phyloP scores from a whole-genome alignment of 2,797 vertebrate species.

The Anniella stebbinsi region DNA sequence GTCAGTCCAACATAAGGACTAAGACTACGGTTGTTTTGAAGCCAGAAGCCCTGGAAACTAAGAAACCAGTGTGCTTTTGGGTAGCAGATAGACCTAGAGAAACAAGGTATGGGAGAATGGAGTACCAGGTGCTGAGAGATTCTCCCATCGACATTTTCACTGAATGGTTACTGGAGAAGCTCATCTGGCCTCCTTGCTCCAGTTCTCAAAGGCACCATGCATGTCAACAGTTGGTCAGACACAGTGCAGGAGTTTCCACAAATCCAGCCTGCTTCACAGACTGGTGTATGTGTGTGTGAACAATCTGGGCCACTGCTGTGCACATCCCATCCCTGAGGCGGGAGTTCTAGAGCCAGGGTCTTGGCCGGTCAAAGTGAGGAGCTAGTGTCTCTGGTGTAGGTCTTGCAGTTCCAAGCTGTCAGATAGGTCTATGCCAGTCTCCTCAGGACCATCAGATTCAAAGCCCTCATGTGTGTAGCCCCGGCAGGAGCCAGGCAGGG shows the following conservation, averaged over 20 bases:
- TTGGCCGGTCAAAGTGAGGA: conserved; percentile 3
- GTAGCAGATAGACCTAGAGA: conserved; percentile 13
- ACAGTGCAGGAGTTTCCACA: background rate
- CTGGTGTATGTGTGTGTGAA: background rate
- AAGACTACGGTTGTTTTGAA: background rate
- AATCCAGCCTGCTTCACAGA: conserved; percentile 23
- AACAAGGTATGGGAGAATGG: background rate
- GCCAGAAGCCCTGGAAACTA: background rate
- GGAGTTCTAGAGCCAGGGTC: conserved; percentile 15
- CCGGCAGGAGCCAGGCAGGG: conserved; percentile 88
- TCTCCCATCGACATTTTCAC: conserved; percentile 13
- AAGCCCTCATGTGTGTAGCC: conserved; percentile 88
- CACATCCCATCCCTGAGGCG: conserved; percentile 29
- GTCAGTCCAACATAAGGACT: background rate
- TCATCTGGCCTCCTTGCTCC: conserved; percentile 10
- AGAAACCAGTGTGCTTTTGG: conserved; percentile 9
- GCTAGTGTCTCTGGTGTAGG: conserved; percentile 74
- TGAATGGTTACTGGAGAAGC: background rate
- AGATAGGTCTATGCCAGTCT: conserved; percentile 69
- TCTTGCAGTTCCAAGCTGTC: conserved; percentile 87
- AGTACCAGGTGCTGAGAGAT: conserved; percentile 9
- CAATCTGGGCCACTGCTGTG: conserved; percentile 4
- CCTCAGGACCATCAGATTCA: conserved; percentile 84
- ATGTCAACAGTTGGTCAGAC: conserved; percentile 7
- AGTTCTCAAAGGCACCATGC: conserved; percentile 18